Conservation (phyloP, 2,797 vertebrate species). For the Phataginus tetradactyla region DNA sequence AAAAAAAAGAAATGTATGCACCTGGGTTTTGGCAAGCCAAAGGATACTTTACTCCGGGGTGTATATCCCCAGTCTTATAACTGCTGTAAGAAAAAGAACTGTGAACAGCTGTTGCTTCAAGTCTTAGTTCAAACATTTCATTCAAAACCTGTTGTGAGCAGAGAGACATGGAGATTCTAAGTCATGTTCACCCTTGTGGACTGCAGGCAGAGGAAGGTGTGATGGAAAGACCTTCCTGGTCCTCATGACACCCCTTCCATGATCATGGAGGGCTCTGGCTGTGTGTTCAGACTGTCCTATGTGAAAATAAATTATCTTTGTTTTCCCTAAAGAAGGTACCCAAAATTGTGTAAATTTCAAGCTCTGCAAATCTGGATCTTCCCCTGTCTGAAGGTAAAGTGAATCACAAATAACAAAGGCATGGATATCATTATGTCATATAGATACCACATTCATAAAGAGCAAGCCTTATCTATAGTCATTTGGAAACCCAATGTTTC, state of each 20-base stretch:
- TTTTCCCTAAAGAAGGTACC: not conserved
- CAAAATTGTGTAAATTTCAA: not conserved
- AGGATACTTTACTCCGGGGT: too few species aligned
- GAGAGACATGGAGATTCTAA: rapidly evolving
- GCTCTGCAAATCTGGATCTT: not conserved
- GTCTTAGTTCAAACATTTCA: too few species aligned
- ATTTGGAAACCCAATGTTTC: not conserved
- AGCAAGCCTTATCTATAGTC: not conserved
- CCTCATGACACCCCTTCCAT: not conserved
- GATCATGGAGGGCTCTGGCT: not conserved
- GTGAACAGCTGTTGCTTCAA: not conserved
- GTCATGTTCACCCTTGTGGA: rapidly evolving
- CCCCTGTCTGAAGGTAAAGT: not conserved
- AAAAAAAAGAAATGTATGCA: not conserved
- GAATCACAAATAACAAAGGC: not conserved
- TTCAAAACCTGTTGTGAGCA: not conserved
- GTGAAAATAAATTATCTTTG: not conserved
- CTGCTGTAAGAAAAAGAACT: not conserved
- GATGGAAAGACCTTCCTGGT: not conserved
- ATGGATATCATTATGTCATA: not conserved
- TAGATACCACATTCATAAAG: not conserved
- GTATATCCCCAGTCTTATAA: not conserved
- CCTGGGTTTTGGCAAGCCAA: not conserved
- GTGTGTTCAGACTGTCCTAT: not conserved
- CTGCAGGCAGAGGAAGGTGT: not conserved